Conservation (phyloP, 2,888 invertebrate genomes). For the Leucophenga montana region DNA sequence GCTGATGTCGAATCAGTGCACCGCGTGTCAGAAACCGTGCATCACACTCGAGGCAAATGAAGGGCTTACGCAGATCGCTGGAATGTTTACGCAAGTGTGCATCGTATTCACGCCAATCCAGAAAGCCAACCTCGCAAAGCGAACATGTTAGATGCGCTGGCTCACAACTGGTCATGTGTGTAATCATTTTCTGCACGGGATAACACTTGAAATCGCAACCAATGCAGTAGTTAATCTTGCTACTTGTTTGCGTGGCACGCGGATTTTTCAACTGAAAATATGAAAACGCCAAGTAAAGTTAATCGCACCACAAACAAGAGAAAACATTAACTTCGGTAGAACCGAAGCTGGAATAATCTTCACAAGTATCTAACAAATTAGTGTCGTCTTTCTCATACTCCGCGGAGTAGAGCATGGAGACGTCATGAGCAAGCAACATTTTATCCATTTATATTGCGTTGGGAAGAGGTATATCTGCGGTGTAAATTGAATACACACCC, state of each 20-base stretch:
- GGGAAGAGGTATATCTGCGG: too few species aligned
- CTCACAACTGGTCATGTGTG: constrained; percentile 66
- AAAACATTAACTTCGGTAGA: too few species aligned
- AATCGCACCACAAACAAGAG: too few species aligned
- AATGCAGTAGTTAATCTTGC: constrained; percentile 72
- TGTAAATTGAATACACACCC: too few species aligned
- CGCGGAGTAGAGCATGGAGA: too few species aligned
- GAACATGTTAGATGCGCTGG: constrained; percentile 68
- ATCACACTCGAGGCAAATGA: constrained; percentile 75
- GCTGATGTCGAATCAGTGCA: constrained; percentile 74
- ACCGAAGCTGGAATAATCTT: too few species aligned
- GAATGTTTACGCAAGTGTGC: constrained; percentile 73
- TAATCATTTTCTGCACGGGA: constrained; percentile 71
- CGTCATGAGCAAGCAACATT: too few species aligned
- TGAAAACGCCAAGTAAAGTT: too few species aligned
- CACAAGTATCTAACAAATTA: too few species aligned
- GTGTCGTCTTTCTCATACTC: too few species aligned
- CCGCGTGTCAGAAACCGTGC: constrained; percentile 74
- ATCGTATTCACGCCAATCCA: constrained; percentile 68
- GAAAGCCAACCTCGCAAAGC: constrained; percentile 69
- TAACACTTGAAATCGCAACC: constrained; percentile 72
- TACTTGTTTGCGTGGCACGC: constrained; percentile 58
- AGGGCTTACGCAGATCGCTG: constrained; percentile 73
- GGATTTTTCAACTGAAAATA: constrained; percentile 60
- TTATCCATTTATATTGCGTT: too few species aligned